Evolutionary conservation across 2,113 vertebrate genomes (phyloP).

Genomic region (Jaculus jaculus): DNA sequence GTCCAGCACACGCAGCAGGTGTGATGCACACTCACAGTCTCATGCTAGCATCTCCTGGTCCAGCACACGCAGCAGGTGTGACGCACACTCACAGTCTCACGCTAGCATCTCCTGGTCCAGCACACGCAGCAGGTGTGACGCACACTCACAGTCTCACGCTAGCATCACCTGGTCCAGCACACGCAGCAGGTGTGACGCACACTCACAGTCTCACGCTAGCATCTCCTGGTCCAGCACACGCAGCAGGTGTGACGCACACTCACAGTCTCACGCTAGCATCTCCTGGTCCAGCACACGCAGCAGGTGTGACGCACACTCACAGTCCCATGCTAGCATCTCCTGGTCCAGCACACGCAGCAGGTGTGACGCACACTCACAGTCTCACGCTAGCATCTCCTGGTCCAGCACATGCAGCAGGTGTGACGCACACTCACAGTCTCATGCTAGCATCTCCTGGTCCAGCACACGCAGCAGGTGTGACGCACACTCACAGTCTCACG

Average conservation of each 20-base stretch:
- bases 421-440: not conserved
- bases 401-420: fast-evolving
- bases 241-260: fast-evolving
- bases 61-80: fast-evolving
- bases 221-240: not conserved
- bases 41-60: not conserved
- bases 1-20: fast-evolving
- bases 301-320: not conserved
- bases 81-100: not conserved
- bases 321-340: not conserved
- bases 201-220: not conserved
- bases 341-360: not conserved
- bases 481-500: not conserved
- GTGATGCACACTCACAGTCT: not conserved
- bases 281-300: fast-evolving
- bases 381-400: not conserved
- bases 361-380: not conserved
- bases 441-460: not conserved
- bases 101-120: not conserved
- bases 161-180: not conserved
- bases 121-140: fast-evolving
- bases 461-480: fast-evolving
- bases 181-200: fast-evolving
- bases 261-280: not conserved
- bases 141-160: not conserved